Base-by-base conservation (phyloP, 2,888 invertebrate genomes). In the Falcaria lacertinaria region DNA sequence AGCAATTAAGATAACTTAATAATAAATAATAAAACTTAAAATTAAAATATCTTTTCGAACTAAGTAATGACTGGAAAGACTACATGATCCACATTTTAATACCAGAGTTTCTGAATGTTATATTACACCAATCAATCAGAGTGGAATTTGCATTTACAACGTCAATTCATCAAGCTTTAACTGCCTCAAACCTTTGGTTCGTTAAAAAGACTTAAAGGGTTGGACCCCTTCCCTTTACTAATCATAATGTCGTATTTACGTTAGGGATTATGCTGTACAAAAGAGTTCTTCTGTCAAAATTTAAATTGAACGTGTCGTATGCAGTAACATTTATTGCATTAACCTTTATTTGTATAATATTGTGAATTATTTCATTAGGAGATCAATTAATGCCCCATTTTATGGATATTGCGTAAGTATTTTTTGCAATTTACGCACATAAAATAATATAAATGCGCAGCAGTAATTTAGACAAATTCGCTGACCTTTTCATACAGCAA, bases 211-310 rank as follows among this genome's bases (percentile, higher is more conserved):
- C 48, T 50, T 45, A 42, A 58, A 57, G 69, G 73, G 64, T 53
- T 33, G 54, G 61, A 69, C 59, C 73, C 81, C 79, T 80, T 80
- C 75, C 61, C 69, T 56, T 63, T 61, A 54, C 72, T 80, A 79
- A 84, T 85, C 73, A 69, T 67, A 73, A 81, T 74, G 60, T 62
- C 48, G 69, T 74, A 69, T 81, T 82, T 78, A 69, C 62, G 64
- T 51, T 54, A 59, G 57, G 65, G 74, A 68, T 67, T 67, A 69
- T 59, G 47, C 47, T 59, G 54, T 47, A 71, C 70, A 71, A 78
- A 74, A 68, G 64, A 44, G 25, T 46, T 52, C 49, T 58, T 59
- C 64, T 64, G 55, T 60, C 44, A 46, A 52, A 44, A 47, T 42
- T 57, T 62, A 71, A n/a, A 70, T 72, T 71, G 49, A 56, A 64